A percentile compares a stretch with the other conserved stretches of the same genome.
phyloP scores from a whole-genome alignment of 1,140 invertebrate genomes.

The Drosophila seguyi region DNA sequence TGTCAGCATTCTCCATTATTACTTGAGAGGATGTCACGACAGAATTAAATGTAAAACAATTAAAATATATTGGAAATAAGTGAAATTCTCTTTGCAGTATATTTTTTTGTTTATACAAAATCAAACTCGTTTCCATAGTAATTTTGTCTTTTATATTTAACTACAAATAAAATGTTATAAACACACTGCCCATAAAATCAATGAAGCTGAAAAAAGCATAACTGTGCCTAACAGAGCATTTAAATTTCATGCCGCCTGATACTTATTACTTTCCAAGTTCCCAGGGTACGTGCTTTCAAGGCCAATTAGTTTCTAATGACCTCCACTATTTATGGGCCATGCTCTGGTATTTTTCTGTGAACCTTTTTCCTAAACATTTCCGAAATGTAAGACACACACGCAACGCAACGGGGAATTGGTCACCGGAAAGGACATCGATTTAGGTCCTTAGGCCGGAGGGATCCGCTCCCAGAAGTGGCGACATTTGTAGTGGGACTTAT shows the following conservation, averaged over 20 bases:
- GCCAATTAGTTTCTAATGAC: conserved; percentile 24
- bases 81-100: not conserved
- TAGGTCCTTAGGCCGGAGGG: conserved; percentile 12
- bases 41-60: not conserved
- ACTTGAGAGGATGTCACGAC: not conserved
- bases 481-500: conserved; percentile 14
- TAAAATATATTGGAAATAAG: not conserved
- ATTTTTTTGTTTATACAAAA: no score
- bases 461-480: not conserved
- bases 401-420: conserved; percentile 1
- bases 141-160: not conserved
- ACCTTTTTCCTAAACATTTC: not conserved
- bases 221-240: not conserved
- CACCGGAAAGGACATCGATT: conserved; percentile 13
- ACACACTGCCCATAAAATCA: not conserved
- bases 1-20: not conserved
- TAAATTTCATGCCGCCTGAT: not conserved
- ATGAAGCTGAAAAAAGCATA: not conserved
- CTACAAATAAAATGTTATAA: not conserved
- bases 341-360: conserved; percentile 5
- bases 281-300: conserved; percentile 13
- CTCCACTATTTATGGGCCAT: conserved; percentile 25
- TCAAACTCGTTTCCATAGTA: not conserved
- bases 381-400: conserved; percentile 18
- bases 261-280: not conserved